Percentiles rank a stretch among this genome's conserved stretches.
Conservation (phyloP, 1,140 invertebrate genomes). For the Caenorhabditis brenneri region DNA sequence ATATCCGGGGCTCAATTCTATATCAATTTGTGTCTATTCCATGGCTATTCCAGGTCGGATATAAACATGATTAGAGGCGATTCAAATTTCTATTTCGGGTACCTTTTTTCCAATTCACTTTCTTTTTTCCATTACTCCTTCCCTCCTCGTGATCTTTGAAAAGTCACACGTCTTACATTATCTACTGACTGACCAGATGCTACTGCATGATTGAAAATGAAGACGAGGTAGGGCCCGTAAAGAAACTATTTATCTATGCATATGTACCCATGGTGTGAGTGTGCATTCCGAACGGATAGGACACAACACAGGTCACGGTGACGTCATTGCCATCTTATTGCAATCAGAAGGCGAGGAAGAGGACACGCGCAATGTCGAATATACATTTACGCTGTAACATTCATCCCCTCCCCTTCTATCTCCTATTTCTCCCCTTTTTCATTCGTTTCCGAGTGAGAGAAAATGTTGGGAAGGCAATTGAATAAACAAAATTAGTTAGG, state of each 20-base stretch:
- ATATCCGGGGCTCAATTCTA: no score
- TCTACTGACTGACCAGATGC: not conserved
- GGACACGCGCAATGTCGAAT: conserved; percentile 5
- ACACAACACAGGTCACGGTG: no score
- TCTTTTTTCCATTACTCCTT: not conserved
- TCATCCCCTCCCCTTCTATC: not conserved
- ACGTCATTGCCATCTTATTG: conserved; percentile 14
- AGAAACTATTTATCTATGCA: conserved; percentile 6
- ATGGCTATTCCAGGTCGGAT: no score
- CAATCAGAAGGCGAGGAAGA: not conserved
- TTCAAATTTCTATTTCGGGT: not conserved
- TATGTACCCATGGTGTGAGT: not conserved
- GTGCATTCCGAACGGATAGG: not conserved
- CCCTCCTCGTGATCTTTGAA: not conserved
- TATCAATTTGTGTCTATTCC: no score
- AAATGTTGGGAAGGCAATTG: not conserved
- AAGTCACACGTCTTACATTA: not conserved
- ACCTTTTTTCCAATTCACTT: not conserved
- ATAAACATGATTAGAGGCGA: no score
- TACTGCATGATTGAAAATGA: not conserved
- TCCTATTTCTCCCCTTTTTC: not conserved
- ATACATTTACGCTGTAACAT: not conserved
- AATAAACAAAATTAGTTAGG: not conserved
- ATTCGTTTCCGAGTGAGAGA: not conserved
- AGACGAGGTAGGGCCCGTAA: not conserved